Evolutionary conservation across 2,797 vertebrate genomes (phyloP).

Genomic region (Coendou prehensilis): DNA sequence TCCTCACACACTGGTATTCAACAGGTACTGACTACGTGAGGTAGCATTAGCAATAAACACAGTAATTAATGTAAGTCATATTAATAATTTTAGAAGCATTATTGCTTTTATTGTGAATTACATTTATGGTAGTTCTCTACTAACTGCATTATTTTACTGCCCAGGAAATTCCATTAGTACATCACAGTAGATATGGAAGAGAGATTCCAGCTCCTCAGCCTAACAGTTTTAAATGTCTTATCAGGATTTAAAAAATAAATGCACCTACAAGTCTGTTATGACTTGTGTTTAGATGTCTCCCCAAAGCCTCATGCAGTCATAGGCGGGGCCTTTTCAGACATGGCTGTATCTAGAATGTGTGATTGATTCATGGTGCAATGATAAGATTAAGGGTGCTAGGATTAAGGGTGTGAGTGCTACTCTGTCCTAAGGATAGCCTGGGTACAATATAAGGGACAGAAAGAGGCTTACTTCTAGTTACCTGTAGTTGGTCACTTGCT

Average conservation of each 20-base stretch:
- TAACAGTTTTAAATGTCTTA: not conserved
- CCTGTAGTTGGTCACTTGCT: not conserved
- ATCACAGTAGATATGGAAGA: not conserved
- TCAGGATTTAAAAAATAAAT: conserved; percentile 23
- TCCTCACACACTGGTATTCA: not conserved
- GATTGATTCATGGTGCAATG: not conserved
- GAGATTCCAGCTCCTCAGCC: not conserved
- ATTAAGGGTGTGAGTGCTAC: not conserved
- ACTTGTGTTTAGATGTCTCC: not conserved
- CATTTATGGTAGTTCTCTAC: not conserved
- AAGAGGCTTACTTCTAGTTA: not conserved
- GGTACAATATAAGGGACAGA: not conserved
- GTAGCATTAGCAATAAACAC: not conserved
- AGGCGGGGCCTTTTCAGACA: not conserved
- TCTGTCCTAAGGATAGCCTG: not conserved
- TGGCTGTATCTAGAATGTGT: not conserved
- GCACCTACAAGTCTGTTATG: not conserved
- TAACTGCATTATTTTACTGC: not conserved
- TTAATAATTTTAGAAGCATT: not conserved
- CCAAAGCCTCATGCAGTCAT: not conserved
- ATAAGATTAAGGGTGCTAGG: not conserved
- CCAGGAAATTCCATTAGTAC: not conserved
- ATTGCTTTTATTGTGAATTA: not conserved
- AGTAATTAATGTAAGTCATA: not conserved
- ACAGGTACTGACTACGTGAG: not conserved